Percentiles rank a stretch among this genome's conserved stretches.
These are phyloP conservation scores for Dysmachus trigonus DNA, from an alignment of 2,888 invertebrate species.

Conservation along the genomic window DNA sequence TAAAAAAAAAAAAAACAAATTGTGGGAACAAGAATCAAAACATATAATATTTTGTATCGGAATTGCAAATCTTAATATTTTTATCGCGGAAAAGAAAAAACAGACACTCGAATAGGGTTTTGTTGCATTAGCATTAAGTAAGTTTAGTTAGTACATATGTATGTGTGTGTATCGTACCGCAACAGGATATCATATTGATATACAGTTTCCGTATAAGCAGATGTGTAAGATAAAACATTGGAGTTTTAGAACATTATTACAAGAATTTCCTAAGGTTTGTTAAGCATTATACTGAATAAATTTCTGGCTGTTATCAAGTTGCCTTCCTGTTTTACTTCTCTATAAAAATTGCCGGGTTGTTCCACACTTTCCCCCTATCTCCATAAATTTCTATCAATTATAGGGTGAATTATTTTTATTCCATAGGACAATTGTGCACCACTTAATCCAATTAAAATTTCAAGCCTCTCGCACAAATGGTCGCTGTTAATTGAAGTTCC, in stretches of 20 bases:
- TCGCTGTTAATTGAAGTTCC: not conserved
- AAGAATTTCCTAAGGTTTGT: constrained; percentile 32
- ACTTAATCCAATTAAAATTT: not conserved
- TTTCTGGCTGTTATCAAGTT: constrained; percentile 36
- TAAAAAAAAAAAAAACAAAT: not conserved
- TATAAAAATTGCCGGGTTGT: too few species aligned
- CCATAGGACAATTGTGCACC: not conserved
- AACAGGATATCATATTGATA: constrained; percentile 36
- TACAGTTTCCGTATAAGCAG: not conserved
- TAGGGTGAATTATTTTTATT: not conserved
- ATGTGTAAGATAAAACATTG: not conserved
- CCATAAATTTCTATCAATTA: not conserved
- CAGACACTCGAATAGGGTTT: not conserved
- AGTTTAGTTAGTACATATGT: constrained; percentile 20
- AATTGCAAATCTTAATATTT: constrained; percentile 30
- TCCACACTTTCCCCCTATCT: not conserved
- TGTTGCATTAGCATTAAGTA: constrained; percentile 16
- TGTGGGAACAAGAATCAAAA: constrained; percentile 41
- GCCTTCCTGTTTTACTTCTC: not conserved
- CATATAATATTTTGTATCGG: constrained; percentile 32
- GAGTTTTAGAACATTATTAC: constrained; percentile 33
- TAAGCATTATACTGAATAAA: constrained; percentile 34
- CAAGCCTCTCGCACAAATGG: not conserved
- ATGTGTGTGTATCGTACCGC: constrained; percentile 17
- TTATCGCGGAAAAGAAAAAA: constrained; percentile 6